Evolutionary conservation across 2,888 invertebrate genomes (phyloP), one percentile per base, ranked within the genome.

Genomic region (Seira musarum): DNA sequence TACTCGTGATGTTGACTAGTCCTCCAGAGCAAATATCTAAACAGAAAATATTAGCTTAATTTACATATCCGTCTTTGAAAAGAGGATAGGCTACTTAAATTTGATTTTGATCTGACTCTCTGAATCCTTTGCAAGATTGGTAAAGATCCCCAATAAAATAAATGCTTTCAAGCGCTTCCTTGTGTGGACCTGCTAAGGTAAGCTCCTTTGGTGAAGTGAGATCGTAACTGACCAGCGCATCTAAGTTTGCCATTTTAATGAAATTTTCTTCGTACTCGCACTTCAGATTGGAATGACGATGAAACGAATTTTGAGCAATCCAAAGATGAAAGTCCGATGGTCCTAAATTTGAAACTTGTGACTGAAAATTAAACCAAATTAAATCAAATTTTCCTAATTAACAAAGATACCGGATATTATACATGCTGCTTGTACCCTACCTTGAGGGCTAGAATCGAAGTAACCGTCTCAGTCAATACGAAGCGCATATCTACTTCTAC

Each of bases 401-500:
- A 17, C 46, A 67, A 6, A 30, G 2, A 30, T 30, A 30, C 3
- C 30, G 8, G 8, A 30, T n/a, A 30, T 35, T 22, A 21, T 15
- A 19, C 61, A 60, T 13, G 57, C 57, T 57, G n/a, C 1, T 46
- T 64, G 21, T 63, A 1, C 22, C 1, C 24, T 68, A 80, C 80
- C 74, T 80, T 80, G 17, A 30, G 19, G 8, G 5, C 63, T n/a
- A 80, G 25, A 8, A 80, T 69, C n/a, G 73, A 49, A 2, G 53
- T 64, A 8, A 73, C 53, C 1, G 65, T 35, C 6, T 80, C 80
- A 15, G 65, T 57, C 25, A 80, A 22, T 19, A 65, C 73, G 22
- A 80, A 80, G 35, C 69, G 57, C 80, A 80, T 80, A n/a, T 80
- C 80, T 10, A 74, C 69, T 73, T 80, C 80, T 8, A 80, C 80